Base-by-base conservation (phyloP, 1,140 invertebrate genomes). In the Eupeodes corollae region DNA sequence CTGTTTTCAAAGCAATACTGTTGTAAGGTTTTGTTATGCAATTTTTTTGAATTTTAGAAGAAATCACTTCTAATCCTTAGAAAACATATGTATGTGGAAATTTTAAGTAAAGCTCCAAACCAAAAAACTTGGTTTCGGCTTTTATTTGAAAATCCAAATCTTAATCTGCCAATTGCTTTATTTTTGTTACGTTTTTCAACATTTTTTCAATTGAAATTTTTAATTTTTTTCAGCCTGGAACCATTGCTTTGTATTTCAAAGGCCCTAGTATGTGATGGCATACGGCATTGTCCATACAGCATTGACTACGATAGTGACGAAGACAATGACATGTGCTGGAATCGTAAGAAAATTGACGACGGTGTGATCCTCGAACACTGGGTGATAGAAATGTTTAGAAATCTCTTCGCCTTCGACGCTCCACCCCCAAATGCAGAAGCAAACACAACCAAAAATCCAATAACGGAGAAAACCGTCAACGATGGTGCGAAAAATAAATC, bases 211-310 rank as follows among this genome's bases (percentile, higher is more conserved):
- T n/a, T n/a, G n/a, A n/a, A n/a, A 15, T 33, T 14, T 42, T 3
- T 13, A 39, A 14, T 5, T 12, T 11, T 10, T n/a, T 38, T 0
- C 15, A 68, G 68, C 1, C 55, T 61, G 49, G 68, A 72, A 33
- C 71, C 72, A 10, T 56, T 72, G 18, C 51, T 79, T 11, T 80
- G 78, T 59, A 72, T 80, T 48, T 75, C 78, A 3, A 73, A 75
- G 42, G 72, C 76, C 51, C 63, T 80, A 41, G 69, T 76, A 9
- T 80, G 78, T 53, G 77, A 80, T 50, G 77, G 77, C 13, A 71
- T 78, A 5, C 59, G 69, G 3, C 75, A 80, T 54, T 80, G 78
- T 51, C 77, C 78, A 0, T 72, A 75, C 1, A 75, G 75, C 34
- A 76, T 75, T 48, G 66, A 67, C 44, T 70, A 67, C 21, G 67